Base-by-base conservation (phyloP, 2,888 invertebrate genomes). In the Epinotia ramella region DNA sequence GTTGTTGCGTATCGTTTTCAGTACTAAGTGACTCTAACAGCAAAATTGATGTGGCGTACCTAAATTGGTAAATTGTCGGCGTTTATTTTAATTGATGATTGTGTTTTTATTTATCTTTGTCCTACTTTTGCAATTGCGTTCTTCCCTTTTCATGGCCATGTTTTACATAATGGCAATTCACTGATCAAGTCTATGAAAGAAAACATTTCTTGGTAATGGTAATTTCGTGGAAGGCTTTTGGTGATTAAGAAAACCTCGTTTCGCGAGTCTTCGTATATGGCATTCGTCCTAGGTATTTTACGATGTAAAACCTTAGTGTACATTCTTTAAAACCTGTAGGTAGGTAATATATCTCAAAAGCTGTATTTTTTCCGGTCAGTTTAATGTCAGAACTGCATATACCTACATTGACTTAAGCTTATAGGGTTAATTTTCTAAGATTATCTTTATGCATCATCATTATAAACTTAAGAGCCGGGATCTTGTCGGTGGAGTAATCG, bases 61-160 rank as follows among this genome's bases (percentile, higher is more conserved):
- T 74, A 64, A 69, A 75, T 71, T 75, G 62, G 57, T 72, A 76
- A 72, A 76, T 72, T 72, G 71, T 46, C 57, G 71, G 12, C 62
- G 62, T 62, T 72, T 63, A 72, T 62, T 63, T 66, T 71, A 71
- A 75, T 75, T 59, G 70, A 53, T 75, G 65, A 7, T 24, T 13
- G 46, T 44, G 24, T 53, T 40, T 40, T 46, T 74, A 68, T 64
- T 69, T 74, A 33, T 57, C 20, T 33, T 53, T 57, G 18, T 57
- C 0, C 40, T 69, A 69, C 20, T 60, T 68, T 60, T 46, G 69
- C 59, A 28, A 59, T 60, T 69, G 44, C 12, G 46, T 24, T 57
- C 7, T 20, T 16, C 11, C 33, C 46, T 11, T 59, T 12, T 59
- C 44, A 11, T 33, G 49, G 16, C 49, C 49, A 16, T 49, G 49